Percentiles rank a stretch among this genome's conserved stretches.
Evolutionary conservation across 2,113 vertebrate genomes (phyloP).

Genomic region (Mixornis gularis): DNA sequence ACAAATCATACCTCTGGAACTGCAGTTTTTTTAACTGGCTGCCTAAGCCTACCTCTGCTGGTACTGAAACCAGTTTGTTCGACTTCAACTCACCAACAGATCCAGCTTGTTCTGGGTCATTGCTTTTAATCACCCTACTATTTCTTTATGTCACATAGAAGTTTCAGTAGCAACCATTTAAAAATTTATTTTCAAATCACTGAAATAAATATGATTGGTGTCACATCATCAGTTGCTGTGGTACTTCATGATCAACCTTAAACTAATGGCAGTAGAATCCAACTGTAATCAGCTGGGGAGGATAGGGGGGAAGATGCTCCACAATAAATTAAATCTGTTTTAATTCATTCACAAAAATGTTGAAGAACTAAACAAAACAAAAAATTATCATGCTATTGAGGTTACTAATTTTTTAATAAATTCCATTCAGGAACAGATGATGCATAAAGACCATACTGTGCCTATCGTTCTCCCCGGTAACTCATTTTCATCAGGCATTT

Average conservation of each 20-base stretch:
- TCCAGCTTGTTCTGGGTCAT: neutral
- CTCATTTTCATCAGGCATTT: neutral
- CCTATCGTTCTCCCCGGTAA: neutral
- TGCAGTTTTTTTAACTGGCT: neutral
- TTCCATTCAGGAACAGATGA: neutral
- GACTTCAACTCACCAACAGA: neutral
- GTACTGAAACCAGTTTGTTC: neutral
- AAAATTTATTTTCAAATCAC: neutral
- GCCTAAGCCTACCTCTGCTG: neutral
- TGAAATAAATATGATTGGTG: neutral
- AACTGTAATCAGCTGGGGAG: neutral
- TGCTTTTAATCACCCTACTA: neutral
- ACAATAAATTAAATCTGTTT: neutral
- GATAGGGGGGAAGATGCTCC: rapidly evolving
- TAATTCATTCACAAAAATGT: neutral
- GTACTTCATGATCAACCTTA: neutral
- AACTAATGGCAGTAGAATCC: neutral
- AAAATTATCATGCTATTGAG: neutral
- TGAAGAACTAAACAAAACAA: neutral
- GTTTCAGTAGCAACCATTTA: neutral
- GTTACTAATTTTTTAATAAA: neutral
- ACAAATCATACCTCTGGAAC: neutral
- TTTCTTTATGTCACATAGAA: neutral
- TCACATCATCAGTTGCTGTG: neutral
- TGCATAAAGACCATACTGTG: neutral